Evolutionary conservation across 2,888 invertebrate genomes (phyloP).

Genomic region (Oligia latruncula): DNA sequence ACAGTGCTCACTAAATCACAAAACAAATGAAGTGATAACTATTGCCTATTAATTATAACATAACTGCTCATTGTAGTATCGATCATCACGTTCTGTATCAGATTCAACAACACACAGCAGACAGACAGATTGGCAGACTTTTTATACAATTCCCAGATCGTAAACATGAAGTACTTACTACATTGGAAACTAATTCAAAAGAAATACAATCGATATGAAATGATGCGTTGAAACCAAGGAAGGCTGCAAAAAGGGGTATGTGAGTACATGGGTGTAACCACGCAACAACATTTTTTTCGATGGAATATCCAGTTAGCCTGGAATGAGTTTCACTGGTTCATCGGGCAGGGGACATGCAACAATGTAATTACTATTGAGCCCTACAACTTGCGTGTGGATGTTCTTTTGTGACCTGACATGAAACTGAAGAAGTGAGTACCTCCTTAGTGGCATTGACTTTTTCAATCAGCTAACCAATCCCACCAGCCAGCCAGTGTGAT

Average conservation of each 20-base stretch:
- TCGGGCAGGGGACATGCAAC: slow-evolving; percentile 34
- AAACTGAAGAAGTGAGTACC: not conserved
- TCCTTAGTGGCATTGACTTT: not conserved
- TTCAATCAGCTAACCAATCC: not conserved
- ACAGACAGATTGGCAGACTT: slow-evolving; percentile 19
- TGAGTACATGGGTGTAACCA: slow-evolving; percentile 35
- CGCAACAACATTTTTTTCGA: slow-evolving; percentile 53
- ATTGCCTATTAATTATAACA: slow-evolving; percentile 13
- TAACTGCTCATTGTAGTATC: slow-evolving; percentile 38
- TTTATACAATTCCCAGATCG: slow-evolving; percentile 59
- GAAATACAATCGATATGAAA: slow-evolving; percentile 57
- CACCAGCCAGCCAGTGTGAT: not conserved
- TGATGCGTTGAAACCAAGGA: slow-evolving; percentile 58
- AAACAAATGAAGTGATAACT: slow-evolving; percentile 41
- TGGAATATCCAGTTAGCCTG: slow-evolving; percentile 43
- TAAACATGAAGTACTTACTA: slow-evolving; percentile 50
- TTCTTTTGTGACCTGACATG: not conserved
- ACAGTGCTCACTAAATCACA: slow-evolving; percentile 26
- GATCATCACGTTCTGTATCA: slow-evolving; percentile 36
- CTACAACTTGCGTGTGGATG: slow-evolving; percentile 4
- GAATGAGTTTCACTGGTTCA: slow-evolving; percentile 50
- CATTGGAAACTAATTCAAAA: slow-evolving; percentile 41
- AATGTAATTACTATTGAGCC: not conserved
- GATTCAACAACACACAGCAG: slow-evolving; percentile 21
- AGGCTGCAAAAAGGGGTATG: slow-evolving; percentile 36